Evolutionary conservation across 2,797 vertebrate genomes (phyloP).

Genomic region (Nannoperca australis): DNA sequence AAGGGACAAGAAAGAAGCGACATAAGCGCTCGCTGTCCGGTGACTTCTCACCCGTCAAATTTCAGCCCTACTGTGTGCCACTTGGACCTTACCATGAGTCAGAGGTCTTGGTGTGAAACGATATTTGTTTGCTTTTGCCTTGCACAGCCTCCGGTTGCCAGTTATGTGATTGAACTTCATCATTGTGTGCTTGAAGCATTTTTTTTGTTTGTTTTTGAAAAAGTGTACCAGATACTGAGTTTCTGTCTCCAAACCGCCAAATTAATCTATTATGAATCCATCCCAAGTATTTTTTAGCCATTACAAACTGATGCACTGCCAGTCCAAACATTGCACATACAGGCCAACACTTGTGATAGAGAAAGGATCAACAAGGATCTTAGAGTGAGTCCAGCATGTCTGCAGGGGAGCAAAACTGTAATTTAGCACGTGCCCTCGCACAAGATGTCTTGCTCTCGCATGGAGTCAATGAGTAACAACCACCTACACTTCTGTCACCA

Average conservation of each 20-base stretch:
- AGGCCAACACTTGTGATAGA: conserved; percentile 76
- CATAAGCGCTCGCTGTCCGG: conserved; percentile 79
- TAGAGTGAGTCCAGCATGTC: conserved; percentile 59
- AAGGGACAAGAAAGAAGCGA: conserved; percentile 94
- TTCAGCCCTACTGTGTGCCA: conserved; percentile 60
- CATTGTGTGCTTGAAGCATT: conserved; percentile 67
- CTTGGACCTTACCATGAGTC: conserved; percentile 54
- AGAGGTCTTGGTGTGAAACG: conserved; percentile 53
- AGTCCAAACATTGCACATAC: conserved; percentile 77
- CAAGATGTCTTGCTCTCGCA: conserved; percentile 60
- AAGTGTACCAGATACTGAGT: conserved; percentile 42
- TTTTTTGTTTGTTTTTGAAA: conserved; percentile 19
- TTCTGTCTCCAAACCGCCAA: conserved; percentile 35
- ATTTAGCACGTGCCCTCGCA: conserved; percentile 66
- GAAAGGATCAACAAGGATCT: conserved; percentile 53
- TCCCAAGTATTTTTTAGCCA: conserved; percentile 46
- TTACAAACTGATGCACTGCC: conserved; percentile 75
- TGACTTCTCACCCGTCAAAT: conserved; percentile 38
- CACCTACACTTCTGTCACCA: conserved; percentile 51
- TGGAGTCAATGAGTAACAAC: conserved; percentile 56
- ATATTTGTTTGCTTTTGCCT: conserved; percentile 72
- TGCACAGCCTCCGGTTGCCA: conserved; percentile 68
- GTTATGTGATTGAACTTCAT: conserved; percentile 72
- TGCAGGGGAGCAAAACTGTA: conserved; percentile 57
- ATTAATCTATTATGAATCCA: conserved; percentile 26